A percentile compares a stretch with the other conserved stretches of the same genome.
These are phyloP conservation scores for Hyalella azteca DNA, from an alignment of 2,888 invertebrate species.

Conservation along the genomic window DNA sequence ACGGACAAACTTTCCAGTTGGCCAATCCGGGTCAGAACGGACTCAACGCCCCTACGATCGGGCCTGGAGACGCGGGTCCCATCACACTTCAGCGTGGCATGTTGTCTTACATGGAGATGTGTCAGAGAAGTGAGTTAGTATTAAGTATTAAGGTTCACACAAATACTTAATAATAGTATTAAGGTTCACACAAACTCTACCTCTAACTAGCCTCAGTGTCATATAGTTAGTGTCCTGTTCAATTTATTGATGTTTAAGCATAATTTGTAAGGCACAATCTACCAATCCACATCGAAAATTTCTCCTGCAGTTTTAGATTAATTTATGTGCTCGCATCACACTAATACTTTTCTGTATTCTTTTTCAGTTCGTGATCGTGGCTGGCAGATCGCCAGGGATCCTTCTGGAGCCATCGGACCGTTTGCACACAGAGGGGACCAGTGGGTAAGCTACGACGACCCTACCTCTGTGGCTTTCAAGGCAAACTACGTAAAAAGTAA, in stretches of 20 bases:
- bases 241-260: too few species aligned
- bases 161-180: too few species aligned
- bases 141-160: too few species aligned
- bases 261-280: too few species aligned
- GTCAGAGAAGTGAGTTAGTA: slow-evolving; percentile 49
- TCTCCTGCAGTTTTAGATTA: too few species aligned
- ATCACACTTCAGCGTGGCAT: slow-evolving; percentile 61
- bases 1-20: slow-evolving; percentile 83
- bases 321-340: too few species aligned
- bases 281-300: too few species aligned
- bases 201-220: too few species aligned
- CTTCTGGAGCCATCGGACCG: slow-evolving; percentile 69
- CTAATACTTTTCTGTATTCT: too few species aligned
- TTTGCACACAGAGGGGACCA: slow-evolving; percentile 78
- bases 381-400: slow-evolving; percentile 59
- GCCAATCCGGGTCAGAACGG: slow-evolving; percentile 67
- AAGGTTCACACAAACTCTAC: too few species aligned
- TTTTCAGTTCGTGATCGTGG: slow-evolving; percentile 58
- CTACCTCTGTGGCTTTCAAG: slow-evolving; percentile 64
- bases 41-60: slow-evolving; percentile 44
- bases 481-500: slow-evolving; percentile 73
- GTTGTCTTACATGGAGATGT: slow-evolving; percentile 61
- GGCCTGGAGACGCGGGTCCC: slow-evolving; percentile 59
- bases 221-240: too few species aligned
- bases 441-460: slow-evolving; percentile 93